Evolutionary conservation across 2,113 vertebrate genomes (phyloP).

Genomic region (Connochaetes taurinus): DNA sequence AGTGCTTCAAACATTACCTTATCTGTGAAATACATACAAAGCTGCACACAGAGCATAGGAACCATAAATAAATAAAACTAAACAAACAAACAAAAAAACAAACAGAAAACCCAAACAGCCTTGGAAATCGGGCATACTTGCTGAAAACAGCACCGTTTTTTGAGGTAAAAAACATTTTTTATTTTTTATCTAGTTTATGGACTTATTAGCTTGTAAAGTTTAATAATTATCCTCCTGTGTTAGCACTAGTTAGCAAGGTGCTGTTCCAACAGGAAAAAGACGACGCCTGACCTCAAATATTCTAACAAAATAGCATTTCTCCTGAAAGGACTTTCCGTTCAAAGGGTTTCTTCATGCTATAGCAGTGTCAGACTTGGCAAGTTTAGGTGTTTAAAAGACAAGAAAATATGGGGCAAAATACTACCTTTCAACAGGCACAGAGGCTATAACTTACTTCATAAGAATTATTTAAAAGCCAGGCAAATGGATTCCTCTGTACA

Average conservation of each 20-base stretch:
- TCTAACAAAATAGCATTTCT: slow-evolving; percentile 16
- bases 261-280: slow-evolving; percentile 13
- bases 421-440: not conserved
- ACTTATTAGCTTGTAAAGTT: not conserved
- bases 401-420: not conserved
- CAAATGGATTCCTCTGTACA: not conserved
- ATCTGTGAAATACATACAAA: slow-evolving; percentile 17
- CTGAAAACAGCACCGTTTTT: not conserved
- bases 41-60: not conserved
- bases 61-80: slow-evolving; percentile 54
- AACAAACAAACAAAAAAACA: slow-evolving; percentile 33
- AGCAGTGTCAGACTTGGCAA: not conserved
- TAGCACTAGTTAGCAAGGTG: slow-evolving; percentile 12
- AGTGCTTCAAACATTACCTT: slow-evolving; percentile 14
- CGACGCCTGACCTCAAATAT: not conserved
- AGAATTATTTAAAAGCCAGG: not conserved
- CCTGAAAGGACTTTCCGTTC: not conserved
- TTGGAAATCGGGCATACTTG: not conserved
- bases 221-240: not conserved
- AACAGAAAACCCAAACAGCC: slow-evolving; percentile 40
- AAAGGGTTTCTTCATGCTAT: not conserved
- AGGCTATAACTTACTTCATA: not conserved
- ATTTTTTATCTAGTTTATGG: not conserved
- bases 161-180: not conserved
- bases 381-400: slow-evolving; percentile 9